Base-by-base conservation (phyloP, 2,888 invertebrate genomes). In the Apocheima hispidaria region DNA sequence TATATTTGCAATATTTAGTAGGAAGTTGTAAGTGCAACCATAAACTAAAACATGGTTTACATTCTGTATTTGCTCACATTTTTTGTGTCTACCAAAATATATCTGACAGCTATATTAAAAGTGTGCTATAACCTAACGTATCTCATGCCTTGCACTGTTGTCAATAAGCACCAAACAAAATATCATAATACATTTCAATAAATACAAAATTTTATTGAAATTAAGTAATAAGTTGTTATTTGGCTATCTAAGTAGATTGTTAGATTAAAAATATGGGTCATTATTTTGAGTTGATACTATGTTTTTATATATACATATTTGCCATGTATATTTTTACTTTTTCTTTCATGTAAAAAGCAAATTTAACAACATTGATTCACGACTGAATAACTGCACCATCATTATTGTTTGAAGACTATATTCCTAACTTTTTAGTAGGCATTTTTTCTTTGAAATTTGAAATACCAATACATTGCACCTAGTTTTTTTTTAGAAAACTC, bases 61-160 rank as follows among this genome's bases (percentile, higher is more conserved):
- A 2, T 23, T 12, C 10, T 14, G 4, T 41, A 41, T 21, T n/a
- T 23, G 41, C 18, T 14, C 36, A 36, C 33, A 60, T 41, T 21
- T 6, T 23, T 52, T 40, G 40, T 62, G 58, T 61, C n/a, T n/a
- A 59, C 48, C 35, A 59, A 10, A 52, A 65, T 60, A 55, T 46
- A 61, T 66, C 63, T 70, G 64, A 66, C 63, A 67, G 48, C 59
- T 44, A 49, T 62, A 20, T 72, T 70, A 71, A 71, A 70, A 70
- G 62, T 68, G 73, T 75, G n/a, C n/a, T n/a, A 76, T 81, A 81
- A 81, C 80, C 80, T 81, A 71, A 59, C 59, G 54, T 3, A 64
- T 53, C 57, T 67, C 67, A 66, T 69, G 66, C 63, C 56, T 54
- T 49, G 28, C 43, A 50, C 57, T 61, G 41, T 43, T 62, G 4